These are phyloP conservation scores for Passer domesticus DNA, from an alignment of 2,113 vertebrate genomes.

Conservation along the genomic window DNA sequence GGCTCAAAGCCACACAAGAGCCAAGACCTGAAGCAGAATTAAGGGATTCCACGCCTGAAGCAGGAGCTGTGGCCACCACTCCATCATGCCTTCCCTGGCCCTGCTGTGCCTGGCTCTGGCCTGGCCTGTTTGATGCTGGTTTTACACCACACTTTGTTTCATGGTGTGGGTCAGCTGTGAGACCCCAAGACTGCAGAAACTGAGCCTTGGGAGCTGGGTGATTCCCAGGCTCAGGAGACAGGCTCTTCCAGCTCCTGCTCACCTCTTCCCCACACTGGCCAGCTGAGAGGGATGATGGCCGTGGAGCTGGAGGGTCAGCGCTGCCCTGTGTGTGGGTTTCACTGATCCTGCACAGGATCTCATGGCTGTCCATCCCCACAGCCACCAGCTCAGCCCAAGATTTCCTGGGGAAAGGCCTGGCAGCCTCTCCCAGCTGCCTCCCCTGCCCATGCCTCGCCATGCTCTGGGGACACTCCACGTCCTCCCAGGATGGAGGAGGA, in stretches of 20 bases:
- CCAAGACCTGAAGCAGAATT: neutral
- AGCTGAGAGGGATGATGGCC: neutral
- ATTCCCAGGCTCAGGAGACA: neutral
- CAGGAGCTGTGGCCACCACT: neutral
- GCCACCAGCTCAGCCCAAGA: fast-evolving
- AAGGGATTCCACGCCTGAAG: neutral
- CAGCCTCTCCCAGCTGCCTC: neutral
- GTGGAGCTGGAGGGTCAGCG: fast-evolving
- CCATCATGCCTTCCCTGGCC: neutral
- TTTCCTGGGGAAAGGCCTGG: neutral
- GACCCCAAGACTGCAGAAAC: neutral
- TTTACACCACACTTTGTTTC: neutral
- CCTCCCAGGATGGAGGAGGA: neutral
- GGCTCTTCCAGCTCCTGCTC: neutral
- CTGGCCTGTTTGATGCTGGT: fast-evolving
- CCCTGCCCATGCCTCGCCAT: fast-evolving
- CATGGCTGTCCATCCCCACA: neutral
- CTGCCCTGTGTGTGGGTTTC: neutral
- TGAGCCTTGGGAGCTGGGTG: neutral
- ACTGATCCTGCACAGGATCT: neutral
- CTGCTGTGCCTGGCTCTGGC: neutral
- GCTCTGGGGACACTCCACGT: fast-evolving
- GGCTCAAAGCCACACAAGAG: neutral
- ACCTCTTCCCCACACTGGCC: fast-evolving
- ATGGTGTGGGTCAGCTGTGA: fast-evolving